Base-by-base conservation (phyloP, 1,140 invertebrate genomes). In the Ceratoteleas bidentatus region DNA sequence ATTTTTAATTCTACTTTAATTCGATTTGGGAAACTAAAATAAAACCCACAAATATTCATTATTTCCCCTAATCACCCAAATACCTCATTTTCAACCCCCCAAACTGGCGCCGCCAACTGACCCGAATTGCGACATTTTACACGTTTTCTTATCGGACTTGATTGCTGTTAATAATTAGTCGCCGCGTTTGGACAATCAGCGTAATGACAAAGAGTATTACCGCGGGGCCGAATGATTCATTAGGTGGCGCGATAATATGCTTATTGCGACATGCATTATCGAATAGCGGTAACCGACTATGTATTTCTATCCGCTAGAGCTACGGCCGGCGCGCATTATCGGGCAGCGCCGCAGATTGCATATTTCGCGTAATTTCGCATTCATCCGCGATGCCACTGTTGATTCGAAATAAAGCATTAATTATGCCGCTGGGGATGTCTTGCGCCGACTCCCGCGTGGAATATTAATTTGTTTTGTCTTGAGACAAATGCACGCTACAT, bases 211-310 rank as follows among this genome's bases (percentile, higher is more conserved):
- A 66, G 43, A 56, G 53, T 66, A 38, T 54, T 54, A 56, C 53
- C 43, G 24, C 38, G 33, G 52, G 52, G 13, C 6, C 24, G 16
- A 36, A 36, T 69, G 65, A 69, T 69, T 69, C 65, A 69, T 69
- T 69, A 69, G 45, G 45, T 52, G 45, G 54, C 32, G 58, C 14
- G 65, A 69, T 69, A 69, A 69, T 69, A 58, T 69, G 65, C 38
- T 69, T 69, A 69, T 69, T 69, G 54, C 45, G 16, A 58, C 58
- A 58, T 69, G 52, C 50, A 69, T 69, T 69, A 69, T 69, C 65
- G 54, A 69, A 57, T 50, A 57, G 54, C 34, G 14, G 54, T 52
- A 58, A 52, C 54, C 34, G 54, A 52, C 65, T 69, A 58, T 68
- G 58, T 69, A 53, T 69, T 40, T 69, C 45, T 10, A 2, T 58